Conservation (phyloP, 2,113 vertebrate genomes). For the Camelus dromedarius region DNA sequence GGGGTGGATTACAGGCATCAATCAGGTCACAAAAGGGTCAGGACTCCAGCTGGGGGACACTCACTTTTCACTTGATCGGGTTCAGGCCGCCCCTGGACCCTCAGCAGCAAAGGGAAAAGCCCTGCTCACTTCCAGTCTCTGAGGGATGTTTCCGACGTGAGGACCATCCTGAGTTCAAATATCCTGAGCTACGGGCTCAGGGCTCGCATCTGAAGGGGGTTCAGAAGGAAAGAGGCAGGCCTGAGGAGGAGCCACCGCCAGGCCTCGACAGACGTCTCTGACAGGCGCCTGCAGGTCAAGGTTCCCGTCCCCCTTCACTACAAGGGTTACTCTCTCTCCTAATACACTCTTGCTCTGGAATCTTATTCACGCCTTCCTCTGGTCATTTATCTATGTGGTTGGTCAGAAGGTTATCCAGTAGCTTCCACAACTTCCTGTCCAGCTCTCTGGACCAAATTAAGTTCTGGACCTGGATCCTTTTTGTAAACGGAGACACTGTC, state of each 20-base stretch:
- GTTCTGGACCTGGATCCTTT: background rate
- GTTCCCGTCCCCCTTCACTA: background rate
- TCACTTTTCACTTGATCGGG: background rate
- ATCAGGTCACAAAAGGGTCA: background rate
- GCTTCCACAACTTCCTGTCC: background rate
- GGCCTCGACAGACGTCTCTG: background rate
- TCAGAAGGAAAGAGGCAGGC: background rate
- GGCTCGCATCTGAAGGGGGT: background rate
- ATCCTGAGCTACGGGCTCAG: background rate
- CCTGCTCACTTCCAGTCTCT: background rate
- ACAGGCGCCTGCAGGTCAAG: background rate
- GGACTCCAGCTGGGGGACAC: background rate
- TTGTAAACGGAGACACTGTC: background rate
- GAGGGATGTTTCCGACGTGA: background rate
- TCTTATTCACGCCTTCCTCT: constrained; percentile 9
- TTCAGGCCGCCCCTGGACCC: background rate
- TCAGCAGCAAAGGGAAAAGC: background rate
- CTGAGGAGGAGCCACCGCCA: background rate
- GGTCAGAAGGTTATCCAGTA: background rate
- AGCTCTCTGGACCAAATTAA: background rate
- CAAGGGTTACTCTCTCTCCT: background rate
- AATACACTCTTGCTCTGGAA: background rate
- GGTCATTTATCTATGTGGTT: constrained; percentile 12
- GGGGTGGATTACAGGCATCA: background rate
- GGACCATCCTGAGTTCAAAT: background rate